A percentile compares a stretch with the other conserved stretches of the same genome.
phyloP scores from a whole-genome alignment of 2,797 vertebrate species.

The Ispidina lecontei region DNA sequence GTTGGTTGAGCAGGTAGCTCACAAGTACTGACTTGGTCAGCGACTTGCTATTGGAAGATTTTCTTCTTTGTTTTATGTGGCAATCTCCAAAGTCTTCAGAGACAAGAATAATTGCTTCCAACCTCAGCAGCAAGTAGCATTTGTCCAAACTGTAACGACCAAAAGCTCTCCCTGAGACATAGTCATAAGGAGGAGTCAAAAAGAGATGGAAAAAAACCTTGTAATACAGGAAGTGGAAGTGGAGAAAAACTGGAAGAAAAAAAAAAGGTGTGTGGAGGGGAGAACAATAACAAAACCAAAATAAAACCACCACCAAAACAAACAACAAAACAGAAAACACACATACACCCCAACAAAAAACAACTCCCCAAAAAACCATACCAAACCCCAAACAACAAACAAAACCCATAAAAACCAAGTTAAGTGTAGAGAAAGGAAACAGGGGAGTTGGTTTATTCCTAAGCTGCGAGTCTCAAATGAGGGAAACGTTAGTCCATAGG shows the following conservation, averaged over 20 bases:
- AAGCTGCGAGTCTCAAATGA: not conserved
- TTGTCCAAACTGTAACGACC: not conserved
- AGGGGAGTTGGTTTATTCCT: not conserved
- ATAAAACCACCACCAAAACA: too few species aligned
- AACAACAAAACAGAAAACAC: too few species aligned
- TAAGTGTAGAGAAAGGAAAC: not conserved
- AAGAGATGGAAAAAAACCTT: not conserved
- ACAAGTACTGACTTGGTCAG: not conserved
- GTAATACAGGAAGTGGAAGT: not conserved
- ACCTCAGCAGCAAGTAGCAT: not conserved
- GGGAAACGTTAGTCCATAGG: not conserved
- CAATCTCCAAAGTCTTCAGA: not conserved
- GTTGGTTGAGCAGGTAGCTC: not conserved
- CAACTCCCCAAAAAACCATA: too few species aligned
- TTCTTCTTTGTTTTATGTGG: not conserved
- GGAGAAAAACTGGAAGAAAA: too few species aligned
- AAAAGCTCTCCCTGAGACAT: not conserved
- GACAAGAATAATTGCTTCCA: not conserved
- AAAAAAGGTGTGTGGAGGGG: not conserved
- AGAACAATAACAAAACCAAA: too few species aligned
- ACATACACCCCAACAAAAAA: too few species aligned
- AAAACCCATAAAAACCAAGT: rapidly evolving
- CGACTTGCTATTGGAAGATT: constrained; percentile 21
- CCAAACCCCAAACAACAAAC: not conserved
- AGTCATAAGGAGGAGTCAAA: not conserved